Evolutionary conservation across 2,797 vertebrate species (phyloP).

Genomic region (Diplodus puntazzo): DNA sequence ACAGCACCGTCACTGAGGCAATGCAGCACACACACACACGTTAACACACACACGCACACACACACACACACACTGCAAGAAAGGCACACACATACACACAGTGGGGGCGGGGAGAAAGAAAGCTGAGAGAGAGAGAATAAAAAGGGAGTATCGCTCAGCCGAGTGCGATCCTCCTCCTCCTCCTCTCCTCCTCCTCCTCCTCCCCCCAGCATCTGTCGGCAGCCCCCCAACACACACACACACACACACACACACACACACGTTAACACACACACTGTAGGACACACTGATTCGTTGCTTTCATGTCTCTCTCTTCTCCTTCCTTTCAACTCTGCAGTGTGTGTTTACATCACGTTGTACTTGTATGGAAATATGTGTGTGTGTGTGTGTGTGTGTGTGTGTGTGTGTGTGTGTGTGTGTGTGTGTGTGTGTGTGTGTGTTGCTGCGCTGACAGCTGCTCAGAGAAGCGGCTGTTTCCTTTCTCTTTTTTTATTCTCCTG

Average conservation of each 20-base stretch:
- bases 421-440: conserved; percentile 5
- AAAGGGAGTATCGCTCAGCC: conserved; percentile 21
- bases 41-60: conserved; percentile 5
- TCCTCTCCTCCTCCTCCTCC: conserved; percentile 20
- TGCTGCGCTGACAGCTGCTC: not conserved
- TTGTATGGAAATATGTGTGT: not conserved
- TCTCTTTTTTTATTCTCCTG: not conserved
- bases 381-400: conserved; percentile 4
- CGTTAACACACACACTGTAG: not conserved
- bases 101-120: conserved; percentile 56
- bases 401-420: not conserved
- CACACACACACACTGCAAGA: conserved; percentile 22
- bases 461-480: not conserved
- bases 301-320: not conserved
- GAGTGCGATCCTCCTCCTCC: conserved; percentile 25
- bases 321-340: conserved; percentile 7
- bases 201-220: conserved; percentile 41
- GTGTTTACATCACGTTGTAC: conserved; percentile 6
- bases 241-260: conserved; percentile 13
- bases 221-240: conserved; percentile 10
- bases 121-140: conserved; percentile 40
- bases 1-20: conserved; percentile 39
- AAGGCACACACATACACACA: conserved; percentile 16
- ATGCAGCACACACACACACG: conserved; percentile 47
- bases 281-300: not conserved